Conservation (phyloP, 2,113 vertebrate species). For the Hucho hucho region DNA sequence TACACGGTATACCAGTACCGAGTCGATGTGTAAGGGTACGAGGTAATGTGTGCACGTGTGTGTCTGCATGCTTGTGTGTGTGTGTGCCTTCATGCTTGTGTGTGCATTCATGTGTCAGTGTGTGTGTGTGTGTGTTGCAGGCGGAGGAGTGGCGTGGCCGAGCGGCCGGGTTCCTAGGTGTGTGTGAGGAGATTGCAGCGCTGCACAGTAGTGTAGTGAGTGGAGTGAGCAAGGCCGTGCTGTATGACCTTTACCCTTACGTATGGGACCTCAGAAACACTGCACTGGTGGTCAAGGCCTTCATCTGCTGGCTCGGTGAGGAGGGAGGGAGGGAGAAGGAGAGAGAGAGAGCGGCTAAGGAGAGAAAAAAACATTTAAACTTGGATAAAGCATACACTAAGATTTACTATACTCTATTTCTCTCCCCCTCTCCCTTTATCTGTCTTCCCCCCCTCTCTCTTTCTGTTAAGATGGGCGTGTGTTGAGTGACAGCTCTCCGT, state of each 20-base stretch:
- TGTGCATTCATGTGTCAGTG: neutral
- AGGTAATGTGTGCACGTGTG: no score
- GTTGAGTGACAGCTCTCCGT: constrained; percentile 70
- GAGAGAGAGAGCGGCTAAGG: no score
- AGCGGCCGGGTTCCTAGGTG: constrained; percentile 70
- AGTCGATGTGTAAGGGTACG: no score
- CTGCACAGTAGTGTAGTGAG: constrained; percentile 80
- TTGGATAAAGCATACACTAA: no score
- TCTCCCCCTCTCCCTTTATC: neutral
- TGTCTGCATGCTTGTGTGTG: neutral
- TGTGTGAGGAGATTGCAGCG: constrained; percentile 71
- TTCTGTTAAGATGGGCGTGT: constrained; percentile 76
- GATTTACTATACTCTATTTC: neutral
- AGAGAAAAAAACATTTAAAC: no score
- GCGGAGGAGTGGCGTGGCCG: constrained; percentile 67
- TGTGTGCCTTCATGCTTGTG: constrained; percentile 35
- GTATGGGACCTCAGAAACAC: constrained; percentile 86
- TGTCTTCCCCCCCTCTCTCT: neutral
- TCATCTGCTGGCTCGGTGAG: constrained; percentile 81
- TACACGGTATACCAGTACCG: no score
- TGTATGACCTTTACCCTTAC: constrained; percentile 86
- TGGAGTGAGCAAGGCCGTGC: constrained; percentile 71
- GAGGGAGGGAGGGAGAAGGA: neutral
- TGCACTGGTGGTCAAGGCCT: constrained; percentile 78
- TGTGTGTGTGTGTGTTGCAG: constrained; percentile 38